Percentiles rank a stretch among this genome's conserved stretches.
These are phyloP conservation scores for Danio jaintianensis DNA, from an alignment of 2,797 vertebrate species.

Conservation along the genomic window DNA sequence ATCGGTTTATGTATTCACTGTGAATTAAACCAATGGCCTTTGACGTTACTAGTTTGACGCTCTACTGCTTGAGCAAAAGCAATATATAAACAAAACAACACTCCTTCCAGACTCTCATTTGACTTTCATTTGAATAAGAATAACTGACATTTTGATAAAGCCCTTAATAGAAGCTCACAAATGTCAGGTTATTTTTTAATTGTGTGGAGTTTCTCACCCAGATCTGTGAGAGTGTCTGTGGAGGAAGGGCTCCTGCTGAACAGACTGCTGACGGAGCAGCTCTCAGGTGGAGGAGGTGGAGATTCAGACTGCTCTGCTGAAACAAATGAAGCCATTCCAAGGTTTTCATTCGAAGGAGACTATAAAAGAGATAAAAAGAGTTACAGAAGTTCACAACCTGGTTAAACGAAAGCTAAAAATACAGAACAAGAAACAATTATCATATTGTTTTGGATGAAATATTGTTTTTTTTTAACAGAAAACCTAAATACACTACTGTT, in stretches of 20 bases:
- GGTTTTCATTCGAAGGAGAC: slow-evolving; percentile 80
- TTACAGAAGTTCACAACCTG: neutral
- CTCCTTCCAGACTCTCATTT: neutral
- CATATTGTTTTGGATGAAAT: too few relatives aligned
- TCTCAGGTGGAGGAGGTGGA: slow-evolving; percentile 55
- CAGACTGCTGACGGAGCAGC: slow-evolving; percentile 67
- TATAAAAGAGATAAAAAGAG: slow-evolving; percentile 62
- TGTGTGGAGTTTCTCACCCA: slow-evolving; percentile 79
- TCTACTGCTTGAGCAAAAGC: neutral
- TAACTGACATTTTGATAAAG: slow-evolving; percentile 38
- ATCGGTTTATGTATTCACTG: neutral
- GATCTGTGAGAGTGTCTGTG: slow-evolving; percentile 67
- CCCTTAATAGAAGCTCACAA: slow-evolving; percentile 32
- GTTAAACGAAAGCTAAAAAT: neutral
- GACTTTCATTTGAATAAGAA: slow-evolving; percentile 17
- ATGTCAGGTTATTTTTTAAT: slow-evolving; percentile 38
- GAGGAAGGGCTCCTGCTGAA: slow-evolving; percentile 77
- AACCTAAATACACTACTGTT: too few relatives aligned
- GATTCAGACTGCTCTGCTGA: slow-evolving; percentile 71
- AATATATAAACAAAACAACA: neutral
- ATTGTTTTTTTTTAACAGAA: too few relatives aligned
- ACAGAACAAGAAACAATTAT: neutral
- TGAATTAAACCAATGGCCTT: neutral
- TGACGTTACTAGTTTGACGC: neutral
- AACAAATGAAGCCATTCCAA: slow-evolving; percentile 84